Evolutionary conservation across 2,888 invertebrate genomes (phyloP).

Genomic region (Pinctada fucata): DNA sequence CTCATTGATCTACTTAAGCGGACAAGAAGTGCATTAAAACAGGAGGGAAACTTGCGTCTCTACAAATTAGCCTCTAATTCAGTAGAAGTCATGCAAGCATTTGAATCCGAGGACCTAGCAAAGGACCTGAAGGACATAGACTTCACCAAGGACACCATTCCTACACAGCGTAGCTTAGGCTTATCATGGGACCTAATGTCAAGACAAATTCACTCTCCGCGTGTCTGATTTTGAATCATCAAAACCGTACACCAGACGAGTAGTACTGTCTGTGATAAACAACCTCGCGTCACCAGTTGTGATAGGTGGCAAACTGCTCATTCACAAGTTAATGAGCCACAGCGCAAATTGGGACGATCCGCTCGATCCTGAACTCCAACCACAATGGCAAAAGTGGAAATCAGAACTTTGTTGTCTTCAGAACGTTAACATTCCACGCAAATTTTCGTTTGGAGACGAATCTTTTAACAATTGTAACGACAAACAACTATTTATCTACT

Average conservation of each 20-base stretch:
- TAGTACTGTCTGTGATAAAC: too few relatives aligned
- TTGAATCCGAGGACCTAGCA: not conserved
- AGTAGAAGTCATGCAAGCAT: not conserved
- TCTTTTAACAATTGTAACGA: too few relatives aligned
- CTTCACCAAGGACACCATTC: not conserved
- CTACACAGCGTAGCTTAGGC: not conserved
- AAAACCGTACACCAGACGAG: too few relatives aligned
- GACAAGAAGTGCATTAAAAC: not conserved
- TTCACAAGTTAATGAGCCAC: too few relatives aligned
- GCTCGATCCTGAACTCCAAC: too few relatives aligned
- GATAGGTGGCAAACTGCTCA: too few relatives aligned
- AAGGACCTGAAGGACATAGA: constrained; percentile 1
- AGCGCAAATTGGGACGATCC: too few relatives aligned
- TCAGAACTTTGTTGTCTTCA: too few relatives aligned
- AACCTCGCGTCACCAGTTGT: too few relatives aligned
- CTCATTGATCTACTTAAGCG: not conserved
- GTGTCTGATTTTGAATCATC: not conserved
- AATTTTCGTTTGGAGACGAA: too few relatives aligned
- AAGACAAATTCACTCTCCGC: not conserved
- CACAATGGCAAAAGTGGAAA: too few relatives aligned
- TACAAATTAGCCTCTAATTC: not conserved
- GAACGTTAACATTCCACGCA: too few relatives aligned
- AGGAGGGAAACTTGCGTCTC: constrained; percentile 1
- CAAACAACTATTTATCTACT: constrained; percentile 28
- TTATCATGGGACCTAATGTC: not conserved